Conservation (phyloP, 2,113 vertebrate species). For the Boulengeromyrus knoepffleri region DNA sequence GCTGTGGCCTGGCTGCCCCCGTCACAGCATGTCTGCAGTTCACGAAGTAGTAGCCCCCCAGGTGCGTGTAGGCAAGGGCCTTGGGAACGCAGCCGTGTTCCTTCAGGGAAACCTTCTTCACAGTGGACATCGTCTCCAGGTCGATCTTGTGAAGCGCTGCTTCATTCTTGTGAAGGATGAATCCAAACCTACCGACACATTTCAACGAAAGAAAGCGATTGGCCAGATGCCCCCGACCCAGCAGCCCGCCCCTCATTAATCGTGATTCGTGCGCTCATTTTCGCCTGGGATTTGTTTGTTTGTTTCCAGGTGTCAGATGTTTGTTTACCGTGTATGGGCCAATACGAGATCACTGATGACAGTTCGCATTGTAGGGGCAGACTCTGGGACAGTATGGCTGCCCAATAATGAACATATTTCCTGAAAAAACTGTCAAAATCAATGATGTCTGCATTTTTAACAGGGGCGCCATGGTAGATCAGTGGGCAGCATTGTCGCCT, state of each 20-base stretch:
- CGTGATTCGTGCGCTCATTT: background rate
- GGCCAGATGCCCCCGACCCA: background rate
- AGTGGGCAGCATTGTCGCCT: background rate
- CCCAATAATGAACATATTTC: background rate
- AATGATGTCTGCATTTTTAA: background rate
- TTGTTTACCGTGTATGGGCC: background rate
- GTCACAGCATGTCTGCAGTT: constrained; percentile 75
- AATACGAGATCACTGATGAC: background rate
- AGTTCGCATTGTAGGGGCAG: background rate
- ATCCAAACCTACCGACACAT: constrained; percentile 75
- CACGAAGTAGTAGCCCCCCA: constrained; percentile 85
- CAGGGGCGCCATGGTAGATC: background rate
- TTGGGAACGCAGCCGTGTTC: constrained; percentile 78
- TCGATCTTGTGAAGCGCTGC: constrained; percentile 85
- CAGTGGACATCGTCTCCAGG: constrained; percentile 81
- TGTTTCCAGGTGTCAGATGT: background rate
- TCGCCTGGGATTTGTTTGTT: background rate
- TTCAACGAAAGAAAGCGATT: background rate
- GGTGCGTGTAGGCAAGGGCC: constrained; percentile 79
- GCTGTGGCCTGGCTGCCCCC: constrained; percentile 69
- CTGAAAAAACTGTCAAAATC: background rate
- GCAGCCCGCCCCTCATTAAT: background rate
- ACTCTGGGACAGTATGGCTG: background rate
- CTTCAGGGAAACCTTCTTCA: constrained; percentile 82
- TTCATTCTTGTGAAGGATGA: constrained; percentile 86